Base-by-base conservation (phyloP, 1,140 invertebrate genomes). In the Pentalonia nigronervosa region DNA sequence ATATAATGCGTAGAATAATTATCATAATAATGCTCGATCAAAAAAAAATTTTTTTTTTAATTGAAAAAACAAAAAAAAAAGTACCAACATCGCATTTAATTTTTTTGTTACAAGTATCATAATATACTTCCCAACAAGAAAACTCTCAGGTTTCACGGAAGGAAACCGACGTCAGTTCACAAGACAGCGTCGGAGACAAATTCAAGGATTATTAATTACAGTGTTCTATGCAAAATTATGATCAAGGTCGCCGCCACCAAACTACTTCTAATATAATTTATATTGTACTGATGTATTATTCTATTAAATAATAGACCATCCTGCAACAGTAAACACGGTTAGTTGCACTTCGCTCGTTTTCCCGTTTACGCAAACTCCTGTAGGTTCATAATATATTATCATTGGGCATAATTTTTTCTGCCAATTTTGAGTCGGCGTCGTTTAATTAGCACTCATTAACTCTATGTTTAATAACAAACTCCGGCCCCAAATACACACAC, bases 201-300 rank as follows among this genome's bases (percentile, higher is more conserved):
- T 87, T 50, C 86, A 87, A 87, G 86, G 86, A 48, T 87, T 87
- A 87, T 48, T 34, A 87, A 86, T 86, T 86, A 86, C 30, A 48
- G 14, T 87, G 86, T 87, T 87, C 14, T 30, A 87, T n/a, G 86
- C 14, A 87, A 87, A 87, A 87, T 87, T 48, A 48, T 34, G 30
- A 87, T 87, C 45, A 50, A 48, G 86, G 86, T 87, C 36, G 34
- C 41, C 41, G 41, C 41, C 45, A n/a, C 21, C 21, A n/a, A n/a
- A 14, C 60, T 76, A n/a, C 17, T 47, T 6, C 14, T 86, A n/a
- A 47, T 86, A 41, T n/a, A 17, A 47, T 86, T 86, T 47, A n/a
- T 30, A 76, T 76, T 76, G n/a, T n/a, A 76, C 30, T 14, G 11
- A 76, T n/a, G 30, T 76, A 76, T 76, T 86, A 41, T 84, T 36